Evolutionary conservation across 92 coral and sea anemone genomes (phyloP), one percentile per base, ranked within the genome.

Genomic region (Epizoanthus fatuus): DNA sequence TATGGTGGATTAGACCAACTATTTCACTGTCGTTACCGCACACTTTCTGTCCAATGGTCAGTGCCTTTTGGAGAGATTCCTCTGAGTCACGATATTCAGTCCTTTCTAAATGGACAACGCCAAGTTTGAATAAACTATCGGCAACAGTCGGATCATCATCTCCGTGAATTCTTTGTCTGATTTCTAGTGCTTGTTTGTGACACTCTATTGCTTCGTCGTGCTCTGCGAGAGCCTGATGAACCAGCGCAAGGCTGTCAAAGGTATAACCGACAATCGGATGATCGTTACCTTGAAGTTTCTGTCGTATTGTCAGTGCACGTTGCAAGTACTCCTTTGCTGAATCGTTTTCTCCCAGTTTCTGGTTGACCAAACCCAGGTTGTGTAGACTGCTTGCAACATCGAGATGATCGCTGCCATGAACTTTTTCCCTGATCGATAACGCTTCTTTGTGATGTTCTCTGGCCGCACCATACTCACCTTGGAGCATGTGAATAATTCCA

Each of bases 321-420:
- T 58, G 53, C 5, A 77, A 69, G 47, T 42, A 77, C 22, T 60
- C 37, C 45, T 39, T 77, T 19, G 82, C 44, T 9, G n/a, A 17
- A 19, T 60, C 70, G 69, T 77, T 42, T 5, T 77, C 82, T 40
- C 42, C 29, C 10, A 77, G 82, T 38, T 38, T 39, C 25, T 77
- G 82, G 58, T 77, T 40, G 10, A 77, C 82, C 51, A 77, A 58
- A 55, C 82, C 82, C 3, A 77, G 82, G 49, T 77, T 77, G 69
- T 77, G 82, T 60, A 77, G 70, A 77, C 82, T 77, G 57, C 56
- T 60, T 3, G 82, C 82, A 42, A 77, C n/a, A 11, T 44, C 82
- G 51, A 77, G 82, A 14, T 68, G 65, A 17, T 59, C 57, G n/a
- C 65, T 40, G 44, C 47, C 57, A 11, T 13, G 32, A 56, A 11